These are phyloP conservation scores for Tetragonula clypearis DNA, from an alignment of 1,140 invertebrate species.

Conservation along the genomic window DNA sequence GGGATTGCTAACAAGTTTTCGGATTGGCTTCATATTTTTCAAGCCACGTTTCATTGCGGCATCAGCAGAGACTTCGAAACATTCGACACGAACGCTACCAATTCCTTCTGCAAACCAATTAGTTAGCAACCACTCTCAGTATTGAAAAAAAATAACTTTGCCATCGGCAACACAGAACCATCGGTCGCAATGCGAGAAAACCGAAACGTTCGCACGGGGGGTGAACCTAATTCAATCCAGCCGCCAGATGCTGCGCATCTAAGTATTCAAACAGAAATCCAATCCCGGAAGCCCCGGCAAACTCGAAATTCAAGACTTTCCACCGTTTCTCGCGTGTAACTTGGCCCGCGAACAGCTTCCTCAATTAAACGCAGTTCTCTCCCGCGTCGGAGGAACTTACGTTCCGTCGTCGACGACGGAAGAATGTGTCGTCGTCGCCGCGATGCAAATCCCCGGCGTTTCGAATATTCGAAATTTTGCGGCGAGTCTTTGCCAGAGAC, in stretches of 20 bases:
- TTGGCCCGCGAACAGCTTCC: background rate
- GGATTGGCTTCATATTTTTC: too few relatives aligned
- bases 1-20: too few relatives aligned
- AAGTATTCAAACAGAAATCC: background rate
- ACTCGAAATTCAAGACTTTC: background rate
- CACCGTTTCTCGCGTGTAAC: background rate
- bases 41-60: too few relatives aligned
- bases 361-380: constrained; percentile 3
- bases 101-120: too few relatives aligned
- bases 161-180: too few relatives aligned
- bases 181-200: too few relatives aligned
- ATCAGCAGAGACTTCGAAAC: too few relatives aligned
- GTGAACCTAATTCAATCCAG: too few relatives aligned
- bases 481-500: background rate
- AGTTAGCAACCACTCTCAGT: too few relatives aligned
- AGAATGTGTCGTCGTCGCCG: background rate
- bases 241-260: background rate
- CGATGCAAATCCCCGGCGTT: background rate
- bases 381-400: background rate
- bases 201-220: too few relatives aligned
- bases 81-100: too few relatives aligned
- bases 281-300: background rate
- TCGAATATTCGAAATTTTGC: background rate
- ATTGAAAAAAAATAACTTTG: too few relatives aligned
- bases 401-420: background rate